Percentiles rank a stretch among this genome's conserved stretches.
phyloP scores from a whole-genome alignment of 2,113 vertebrate genomes.

The Pyrgilauda ruficollis region DNA sequence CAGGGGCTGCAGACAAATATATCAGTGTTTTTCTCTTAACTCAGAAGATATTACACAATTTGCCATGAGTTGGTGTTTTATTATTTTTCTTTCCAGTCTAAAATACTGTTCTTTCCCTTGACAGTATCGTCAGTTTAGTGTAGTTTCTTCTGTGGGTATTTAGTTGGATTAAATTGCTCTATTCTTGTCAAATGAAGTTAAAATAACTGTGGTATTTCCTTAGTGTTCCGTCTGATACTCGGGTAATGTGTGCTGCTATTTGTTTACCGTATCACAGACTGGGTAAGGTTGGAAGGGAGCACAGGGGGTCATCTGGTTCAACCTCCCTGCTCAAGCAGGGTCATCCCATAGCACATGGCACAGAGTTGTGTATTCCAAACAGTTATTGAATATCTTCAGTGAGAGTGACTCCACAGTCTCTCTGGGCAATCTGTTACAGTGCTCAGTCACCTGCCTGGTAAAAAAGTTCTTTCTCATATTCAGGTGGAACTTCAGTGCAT shows the following conservation, averaged over 20 bases:
- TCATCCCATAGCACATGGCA: background rate
- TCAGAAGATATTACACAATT: background rate
- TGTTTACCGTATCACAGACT: background rate
- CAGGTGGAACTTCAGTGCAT: background rate
- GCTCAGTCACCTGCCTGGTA: background rate
- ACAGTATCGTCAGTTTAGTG: accelerated
- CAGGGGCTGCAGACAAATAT: background rate
- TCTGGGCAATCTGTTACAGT: background rate
- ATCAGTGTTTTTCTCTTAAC: background rate
- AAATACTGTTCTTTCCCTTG: background rate
- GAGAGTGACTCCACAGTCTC: background rate
- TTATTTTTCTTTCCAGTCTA: background rate
- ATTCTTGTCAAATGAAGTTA: background rate
- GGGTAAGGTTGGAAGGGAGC: background rate
- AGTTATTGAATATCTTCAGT: background rate
- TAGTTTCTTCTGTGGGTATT: background rate
- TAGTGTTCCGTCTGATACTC: background rate
- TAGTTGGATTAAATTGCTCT: background rate
- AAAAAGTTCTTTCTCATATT: background rate
- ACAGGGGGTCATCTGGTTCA: background rate
- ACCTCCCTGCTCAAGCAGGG: background rate
- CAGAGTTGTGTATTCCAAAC: background rate
- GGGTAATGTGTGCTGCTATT: background rate
- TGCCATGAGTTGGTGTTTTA: background rate
- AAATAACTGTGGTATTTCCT: background rate